A percentile compares a stretch with the other conserved stretches of the same genome.
phyloP scores from a whole-genome alignment of 2,113 vertebrate genomes.

The Megaceryle maxima region DNA sequence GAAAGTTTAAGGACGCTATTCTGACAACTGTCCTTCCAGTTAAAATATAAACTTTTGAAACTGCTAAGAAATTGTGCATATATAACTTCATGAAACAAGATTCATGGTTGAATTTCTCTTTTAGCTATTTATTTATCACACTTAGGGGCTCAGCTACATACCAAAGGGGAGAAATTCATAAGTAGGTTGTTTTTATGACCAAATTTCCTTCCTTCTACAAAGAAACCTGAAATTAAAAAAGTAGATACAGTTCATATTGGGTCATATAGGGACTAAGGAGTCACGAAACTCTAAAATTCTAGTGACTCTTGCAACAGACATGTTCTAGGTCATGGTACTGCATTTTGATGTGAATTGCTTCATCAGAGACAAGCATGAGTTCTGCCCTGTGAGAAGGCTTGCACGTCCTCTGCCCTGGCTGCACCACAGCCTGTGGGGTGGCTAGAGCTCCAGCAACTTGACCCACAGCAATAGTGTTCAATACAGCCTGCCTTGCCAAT shows the following conservation, averaged over 20 bases:
- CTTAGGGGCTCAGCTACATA: not conserved
- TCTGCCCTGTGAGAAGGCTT: not conserved
- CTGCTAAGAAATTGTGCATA: not conserved
- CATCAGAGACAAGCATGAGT: not conserved
- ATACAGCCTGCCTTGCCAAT: not conserved
- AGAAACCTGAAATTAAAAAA: not conserved
- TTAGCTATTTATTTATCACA: not conserved
- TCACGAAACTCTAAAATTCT: not conserved
- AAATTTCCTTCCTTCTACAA: not conserved
- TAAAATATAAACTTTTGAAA: not conserved
- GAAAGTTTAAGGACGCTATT: not conserved
- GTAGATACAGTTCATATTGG: not conserved
- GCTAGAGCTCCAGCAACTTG: not conserved
- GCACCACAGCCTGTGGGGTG: rapidly evolving
- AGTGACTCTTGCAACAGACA: not conserved
- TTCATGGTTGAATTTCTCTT: not conserved
- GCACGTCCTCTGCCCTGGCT: no score
- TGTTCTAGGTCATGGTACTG: not conserved
- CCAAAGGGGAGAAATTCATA: not conserved
- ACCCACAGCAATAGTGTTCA: not conserved
- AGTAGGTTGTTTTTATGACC: not conserved
- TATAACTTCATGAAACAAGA: not conserved
- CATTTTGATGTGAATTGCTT: not conserved
- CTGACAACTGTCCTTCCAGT: not conserved
- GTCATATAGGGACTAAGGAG: not conserved